Percentiles rank a stretch among this genome's conserved stretches.
Conservation (phyloP, 2,797 vertebrate species). For the Harpagifer antarcticus region DNA sequence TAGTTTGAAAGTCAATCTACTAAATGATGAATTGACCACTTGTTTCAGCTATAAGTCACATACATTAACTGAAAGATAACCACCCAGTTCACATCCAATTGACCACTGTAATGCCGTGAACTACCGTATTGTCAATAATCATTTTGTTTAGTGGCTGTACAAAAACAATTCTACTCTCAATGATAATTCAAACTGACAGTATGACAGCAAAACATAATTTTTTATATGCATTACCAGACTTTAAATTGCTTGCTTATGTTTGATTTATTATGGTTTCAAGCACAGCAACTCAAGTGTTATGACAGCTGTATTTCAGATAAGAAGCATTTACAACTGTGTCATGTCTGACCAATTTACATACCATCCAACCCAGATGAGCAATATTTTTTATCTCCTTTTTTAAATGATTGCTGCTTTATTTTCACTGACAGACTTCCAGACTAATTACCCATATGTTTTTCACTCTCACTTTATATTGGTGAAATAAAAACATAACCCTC, state of each 20-base stretch:
- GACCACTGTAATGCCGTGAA: constrained; percentile 16
- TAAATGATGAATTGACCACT: not conserved
- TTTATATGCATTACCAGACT: not conserved
- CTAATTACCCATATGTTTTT: not conserved
- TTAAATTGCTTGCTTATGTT: constrained; percentile 16
- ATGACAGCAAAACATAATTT: constrained; percentile 4
- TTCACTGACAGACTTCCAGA: constrained; percentile 20
- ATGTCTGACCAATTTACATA: constrained; percentile 23
- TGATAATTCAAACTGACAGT: constrained; percentile 18
- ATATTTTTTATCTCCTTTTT: not conserved
- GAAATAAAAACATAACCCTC: constrained; percentile 3
- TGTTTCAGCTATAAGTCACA: not conserved
- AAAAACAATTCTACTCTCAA: not conserved
- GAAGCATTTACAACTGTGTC: constrained; percentile 18
- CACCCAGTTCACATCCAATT: not conserved
- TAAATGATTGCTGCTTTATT: not conserved
- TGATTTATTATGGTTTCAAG: constrained; percentile 33
- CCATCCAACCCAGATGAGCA: constrained; percentile 8
- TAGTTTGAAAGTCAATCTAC: not conserved
- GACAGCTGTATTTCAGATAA: constrained; percentile 20
- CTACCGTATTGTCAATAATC: constrained; percentile 15
- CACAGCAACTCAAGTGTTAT: constrained; percentile 34
- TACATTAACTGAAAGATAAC: not conserved
- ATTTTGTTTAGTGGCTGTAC: constrained; percentile 10
- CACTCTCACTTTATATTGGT: not conserved